Evolutionary conservation across 2,113 vertebrate genomes (phyloP), one percentile per base, ranked within the genome.

Genomic region (Pituophis catenifer): DNA sequence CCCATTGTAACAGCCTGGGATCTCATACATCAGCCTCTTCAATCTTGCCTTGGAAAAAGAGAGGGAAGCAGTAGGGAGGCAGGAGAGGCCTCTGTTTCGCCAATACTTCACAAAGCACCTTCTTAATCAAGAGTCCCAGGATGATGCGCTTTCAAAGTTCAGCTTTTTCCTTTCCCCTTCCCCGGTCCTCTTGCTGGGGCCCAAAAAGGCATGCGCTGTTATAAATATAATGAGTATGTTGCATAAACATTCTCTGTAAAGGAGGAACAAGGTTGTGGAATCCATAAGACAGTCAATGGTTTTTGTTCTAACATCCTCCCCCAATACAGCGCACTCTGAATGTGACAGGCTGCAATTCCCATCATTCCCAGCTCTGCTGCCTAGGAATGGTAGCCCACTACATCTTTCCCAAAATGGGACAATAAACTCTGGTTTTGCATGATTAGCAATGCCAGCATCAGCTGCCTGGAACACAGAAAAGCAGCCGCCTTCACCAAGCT

Each of bases 21-120:
- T 96, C 93, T 93, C 92, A 94, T 94, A 91, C 94, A 91, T 91
- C 88, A 86, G 90, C 90, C 91, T 94, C 94, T 94, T 94, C 91
- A 90, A 92, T 93, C 89, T 91, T 70, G 89, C 57, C 92, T 75
- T 90, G 91, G 90, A 92, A 93, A 94, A 95, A 85, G 75, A 38
- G 29, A 33, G 21, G 13, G 62, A 96, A 91, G 57, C 19, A 13
- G n/a, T 13, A 33, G 23, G 15, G 33, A 55, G 8, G 21, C 1
- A 54, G 21, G 13, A 24, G 26, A 19, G 44, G 94, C 87, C 87
- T 91, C 93, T 44, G 23, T 48, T 11, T 24, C n/a, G 50, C 87
- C 87, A 86, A 12, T 12, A 17, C 87, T 90, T 90, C 93, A 89
- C 50, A 6, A 89, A 94, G 91, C 93, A 86, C 93, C 65, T 87